A percentile compares a stretch with the other conserved stretches of the same genome.
Evolutionary conservation across 2,888 invertebrate species (phyloP).

Genomic region (Sylvicola fuscatus): DNA sequence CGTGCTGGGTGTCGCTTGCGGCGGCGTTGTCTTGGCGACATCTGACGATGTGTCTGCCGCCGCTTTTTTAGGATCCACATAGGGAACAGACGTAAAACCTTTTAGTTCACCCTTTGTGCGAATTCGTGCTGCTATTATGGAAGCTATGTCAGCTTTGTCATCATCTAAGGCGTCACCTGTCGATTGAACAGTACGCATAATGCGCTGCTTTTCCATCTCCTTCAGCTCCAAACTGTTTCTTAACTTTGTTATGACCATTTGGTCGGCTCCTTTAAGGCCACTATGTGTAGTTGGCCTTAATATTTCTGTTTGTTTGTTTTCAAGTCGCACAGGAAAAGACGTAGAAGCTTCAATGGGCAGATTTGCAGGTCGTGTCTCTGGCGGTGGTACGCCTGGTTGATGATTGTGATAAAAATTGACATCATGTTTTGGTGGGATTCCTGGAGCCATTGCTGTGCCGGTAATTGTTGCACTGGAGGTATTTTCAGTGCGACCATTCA

Average conservation of each 20-base stretch:
- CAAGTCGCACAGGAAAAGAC: neutral
- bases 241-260: constrained; percentile 46
- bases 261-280: constrained; percentile 33
- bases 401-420: neutral
- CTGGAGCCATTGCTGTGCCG: constrained; percentile 7
- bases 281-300: constrained; percentile 7
- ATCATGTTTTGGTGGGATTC: constrained; percentile 7
- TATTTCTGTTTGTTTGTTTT: constrained; percentile 3
- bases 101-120: constrained; percentile 75
- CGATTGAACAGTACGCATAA: constrained; percentile 18
- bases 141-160: constrained; percentile 29
- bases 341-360: neutral
- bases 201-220: constrained; percentile 30
- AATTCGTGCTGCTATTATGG: constrained; percentile 46
- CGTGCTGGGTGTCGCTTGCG: constrained; percentile 16
- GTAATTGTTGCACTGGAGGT: neutral
- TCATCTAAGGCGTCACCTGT: constrained; percentile 3
- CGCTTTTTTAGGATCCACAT: constrained; percentile 12
- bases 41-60: constrained; percentile 12
- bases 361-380: neutral
- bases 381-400: neutral
- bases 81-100: constrained; percentile 22
- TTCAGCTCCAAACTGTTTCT: constrained; percentile 51
- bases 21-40: constrained; percentile 5
- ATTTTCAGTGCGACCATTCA: too few relatives aligned